phyloP scores from a whole-genome alignment of 2,888 invertebrate genomes.

The Rhopalosiphum nymphaeae region DNA sequence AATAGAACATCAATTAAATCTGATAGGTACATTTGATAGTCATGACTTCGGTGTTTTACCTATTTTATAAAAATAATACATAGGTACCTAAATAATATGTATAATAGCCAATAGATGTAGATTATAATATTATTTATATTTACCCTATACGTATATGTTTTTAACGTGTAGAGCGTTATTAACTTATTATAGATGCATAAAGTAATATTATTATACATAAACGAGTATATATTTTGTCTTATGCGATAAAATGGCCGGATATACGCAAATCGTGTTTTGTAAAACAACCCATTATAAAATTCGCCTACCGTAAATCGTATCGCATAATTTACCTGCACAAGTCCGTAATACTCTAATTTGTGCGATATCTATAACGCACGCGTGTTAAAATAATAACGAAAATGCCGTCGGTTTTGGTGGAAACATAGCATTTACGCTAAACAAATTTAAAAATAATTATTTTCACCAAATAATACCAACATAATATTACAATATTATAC shows the following conservation, averaged over 20 bases:
- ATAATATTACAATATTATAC: background rate
- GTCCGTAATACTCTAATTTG: background rate
- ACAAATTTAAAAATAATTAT: background rate
- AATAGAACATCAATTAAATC: background rate
- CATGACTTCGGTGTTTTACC: background rate
- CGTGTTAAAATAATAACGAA: background rate
- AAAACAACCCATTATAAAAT: background rate
- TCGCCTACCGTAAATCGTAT: background rate
- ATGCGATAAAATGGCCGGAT: background rate
- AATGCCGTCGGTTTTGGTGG: background rate
- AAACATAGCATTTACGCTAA: background rate
- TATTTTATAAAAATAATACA: background rate
- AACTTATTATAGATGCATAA: conserved; percentile 3
- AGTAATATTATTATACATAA: background rate
- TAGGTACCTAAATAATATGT: background rate
- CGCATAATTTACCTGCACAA: background rate
- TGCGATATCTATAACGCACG: background rate
- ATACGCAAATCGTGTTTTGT: background rate
- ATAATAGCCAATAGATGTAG: background rate
- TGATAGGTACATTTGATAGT: background rate
- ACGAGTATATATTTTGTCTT: background rate
- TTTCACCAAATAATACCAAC: background rate
- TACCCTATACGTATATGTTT: background rate
- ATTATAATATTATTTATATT: background rate
- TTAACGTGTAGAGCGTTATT: background rate